Percentiles rank a stretch among this genome's conserved stretches.
Conservation (phyloP, 1,140 invertebrate genomes). For the Nebria ingens region DNA sequence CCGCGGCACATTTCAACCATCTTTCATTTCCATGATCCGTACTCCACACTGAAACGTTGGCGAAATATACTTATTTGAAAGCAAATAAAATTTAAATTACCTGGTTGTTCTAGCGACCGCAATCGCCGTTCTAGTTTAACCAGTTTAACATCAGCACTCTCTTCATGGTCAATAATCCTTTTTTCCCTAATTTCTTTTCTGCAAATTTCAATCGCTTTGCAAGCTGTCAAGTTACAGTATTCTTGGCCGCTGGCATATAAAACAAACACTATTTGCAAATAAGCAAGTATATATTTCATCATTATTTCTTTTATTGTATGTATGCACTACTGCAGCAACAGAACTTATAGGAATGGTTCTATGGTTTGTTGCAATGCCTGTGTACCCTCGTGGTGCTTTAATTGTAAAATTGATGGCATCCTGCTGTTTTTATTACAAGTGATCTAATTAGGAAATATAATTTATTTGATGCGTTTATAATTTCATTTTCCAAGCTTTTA, state of each 20-base stretch:
- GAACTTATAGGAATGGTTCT: neutral
- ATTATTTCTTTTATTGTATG: neutral
- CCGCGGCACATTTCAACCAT: slow-evolving; percentile 61
- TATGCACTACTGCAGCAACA: neutral
- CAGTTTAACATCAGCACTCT: slow-evolving; percentile 9
- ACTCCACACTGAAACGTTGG: slow-evolving; percentile 50
- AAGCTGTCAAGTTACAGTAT: neutral
- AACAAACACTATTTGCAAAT: neutral
- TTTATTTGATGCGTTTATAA: slow-evolving; percentile 4
- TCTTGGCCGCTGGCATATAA: neutral
- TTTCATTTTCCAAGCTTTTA: too few relatives aligned
- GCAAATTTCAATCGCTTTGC: neutral
- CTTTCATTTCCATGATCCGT: slow-evolving; percentile 44
- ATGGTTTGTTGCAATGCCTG: neutral
- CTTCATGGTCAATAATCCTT: neutral
- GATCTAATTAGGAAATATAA: neutral
- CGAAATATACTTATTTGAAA: neutral
- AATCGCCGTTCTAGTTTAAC: slow-evolving; percentile 51
- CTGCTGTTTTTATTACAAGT: neutral
- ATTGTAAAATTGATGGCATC: neutral
- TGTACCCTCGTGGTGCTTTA: neutral
- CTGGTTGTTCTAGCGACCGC: slow-evolving; percentile 61
- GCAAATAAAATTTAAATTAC: slow-evolving; percentile 27
- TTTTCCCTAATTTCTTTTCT: neutral
- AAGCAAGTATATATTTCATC: neutral